Evolutionary conservation across 1,140 invertebrate species (phyloP).

Genomic region (Paramacrobiotus metropolitanus): DNA sequence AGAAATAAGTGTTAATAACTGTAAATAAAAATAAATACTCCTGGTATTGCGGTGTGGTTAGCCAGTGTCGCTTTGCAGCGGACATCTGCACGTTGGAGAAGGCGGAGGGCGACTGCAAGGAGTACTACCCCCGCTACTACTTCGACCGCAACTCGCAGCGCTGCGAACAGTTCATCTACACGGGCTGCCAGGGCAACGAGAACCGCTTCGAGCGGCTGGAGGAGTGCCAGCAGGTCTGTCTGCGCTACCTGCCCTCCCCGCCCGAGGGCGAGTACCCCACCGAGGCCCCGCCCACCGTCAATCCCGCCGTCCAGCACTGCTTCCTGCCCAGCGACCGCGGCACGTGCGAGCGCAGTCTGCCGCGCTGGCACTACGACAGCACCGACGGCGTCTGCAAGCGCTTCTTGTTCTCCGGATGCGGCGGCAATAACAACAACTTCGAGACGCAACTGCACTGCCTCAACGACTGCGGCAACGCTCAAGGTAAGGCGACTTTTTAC

Average conservation of each 20-base stretch:
- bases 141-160: conserved; percentile 25
- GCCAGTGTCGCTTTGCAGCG: too few relatives aligned
- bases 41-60: too few relatives aligned
- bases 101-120: conserved; percentile 46
- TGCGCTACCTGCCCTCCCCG: conserved; percentile 10
- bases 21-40: too few relatives aligned
- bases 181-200: conserved; percentile 51
- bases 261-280: neutral
- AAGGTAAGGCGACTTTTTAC: conserved; percentile 14
- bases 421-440: conserved; percentile 66
- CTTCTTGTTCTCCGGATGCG: conserved; percentile 58
- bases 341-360: conserved; percentile 37
- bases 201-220: conserved; percentile 55
- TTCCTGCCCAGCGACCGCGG: conserved; percentile 31
- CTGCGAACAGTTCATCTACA: conserved; percentile 21
- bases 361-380: conserved; percentile 48
- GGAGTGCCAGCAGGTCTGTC: conserved; percentile 50
- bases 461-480: conserved; percentile 39
- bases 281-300: neutral
- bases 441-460: conserved; percentile 47
- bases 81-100: conserved; percentile 47
- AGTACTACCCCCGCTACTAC: conserved; percentile 54
- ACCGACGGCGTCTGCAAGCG: conserved; percentile 43
- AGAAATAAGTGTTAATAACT: too few relatives aligned
- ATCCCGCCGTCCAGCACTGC: conserved; percentile 13